A percentile compares a stretch with the other conserved stretches of the same genome.
Conservation (phyloP, 1,140 invertebrate species). For the Battus philenor region DNA sequence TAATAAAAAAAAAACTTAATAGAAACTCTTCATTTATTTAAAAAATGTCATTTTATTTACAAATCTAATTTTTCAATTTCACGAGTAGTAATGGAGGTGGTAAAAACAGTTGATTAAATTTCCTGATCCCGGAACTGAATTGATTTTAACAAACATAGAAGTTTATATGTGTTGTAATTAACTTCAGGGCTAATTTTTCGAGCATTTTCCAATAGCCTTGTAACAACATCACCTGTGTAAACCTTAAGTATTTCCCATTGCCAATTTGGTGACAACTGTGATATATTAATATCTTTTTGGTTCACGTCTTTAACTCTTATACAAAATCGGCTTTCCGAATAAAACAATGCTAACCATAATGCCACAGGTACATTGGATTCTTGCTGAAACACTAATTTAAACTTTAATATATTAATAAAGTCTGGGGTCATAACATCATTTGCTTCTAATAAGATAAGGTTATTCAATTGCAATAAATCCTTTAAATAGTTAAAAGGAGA, state of each 20-base stretch:
- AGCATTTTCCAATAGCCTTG: constrained; percentile 38
- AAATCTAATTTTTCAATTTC: constrained; percentile 1
- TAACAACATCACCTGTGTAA: constrained; percentile 36
- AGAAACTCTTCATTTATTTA: neutral
- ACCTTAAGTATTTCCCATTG: constrained; percentile 62
- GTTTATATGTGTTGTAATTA: constrained; percentile 27
- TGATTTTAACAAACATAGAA: constrained; percentile 40
- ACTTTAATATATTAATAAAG: constrained; percentile 45
- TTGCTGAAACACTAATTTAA: constrained; percentile 49
- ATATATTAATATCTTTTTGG: constrained; percentile 31
- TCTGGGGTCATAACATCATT: constrained; percentile 13
- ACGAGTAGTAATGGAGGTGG: no score
- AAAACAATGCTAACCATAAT: constrained; percentile 40
- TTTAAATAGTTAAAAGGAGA: constrained; percentile 51
- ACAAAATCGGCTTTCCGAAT: constrained; percentile 33
- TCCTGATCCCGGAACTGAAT: constrained; percentile 34
- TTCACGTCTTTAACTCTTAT: constrained; percentile 39
- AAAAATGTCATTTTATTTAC: neutral
- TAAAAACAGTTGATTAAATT: no score
- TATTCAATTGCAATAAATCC: constrained; percentile 43
- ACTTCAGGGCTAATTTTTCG: constrained; percentile 30
- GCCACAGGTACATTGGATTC: constrained; percentile 29
- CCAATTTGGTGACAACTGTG: constrained; percentile 47
- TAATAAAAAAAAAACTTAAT: neutral
- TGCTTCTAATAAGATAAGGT: constrained; percentile 34